phyloP scores from a whole-genome alignment of 92 coral and sea anemone genomes.

The Blastomussa wellsi region DNA sequence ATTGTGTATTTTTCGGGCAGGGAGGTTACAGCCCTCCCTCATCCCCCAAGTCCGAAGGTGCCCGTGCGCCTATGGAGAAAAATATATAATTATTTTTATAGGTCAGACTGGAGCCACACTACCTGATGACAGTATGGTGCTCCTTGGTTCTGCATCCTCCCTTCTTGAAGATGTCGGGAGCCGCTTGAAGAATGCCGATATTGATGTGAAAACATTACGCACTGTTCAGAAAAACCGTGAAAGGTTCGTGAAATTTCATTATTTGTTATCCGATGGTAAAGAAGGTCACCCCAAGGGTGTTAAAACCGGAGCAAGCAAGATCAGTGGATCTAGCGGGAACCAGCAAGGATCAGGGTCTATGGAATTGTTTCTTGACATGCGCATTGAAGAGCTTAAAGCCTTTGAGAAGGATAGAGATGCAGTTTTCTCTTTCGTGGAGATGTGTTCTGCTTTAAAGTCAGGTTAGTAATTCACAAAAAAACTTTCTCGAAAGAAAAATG shows the following conservation, averaged over 20 bases:
- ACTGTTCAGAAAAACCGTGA: constrained; percentile 27
- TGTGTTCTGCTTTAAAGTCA: constrained; percentile 36
- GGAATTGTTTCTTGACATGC: constrained; percentile 27
- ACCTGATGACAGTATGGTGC: constrained; percentile 18
- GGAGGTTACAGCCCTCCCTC: too few relatives aligned
- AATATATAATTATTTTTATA: too few relatives aligned
- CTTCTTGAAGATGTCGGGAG: constrained; percentile 35
- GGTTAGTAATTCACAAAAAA: constrained; percentile 51
- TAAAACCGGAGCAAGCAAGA: background rate
- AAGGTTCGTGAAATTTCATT: constrained; percentile 32
- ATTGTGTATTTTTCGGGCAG: too few relatives aligned
- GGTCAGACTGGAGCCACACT: background rate
- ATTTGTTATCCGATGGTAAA: background rate
- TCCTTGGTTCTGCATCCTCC: constrained; percentile 36
- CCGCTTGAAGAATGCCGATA: constrained; percentile 34
- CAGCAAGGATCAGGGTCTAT: constrained; percentile 19
- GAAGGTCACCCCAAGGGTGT: background rate
- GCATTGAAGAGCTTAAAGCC: constrained; percentile 54
- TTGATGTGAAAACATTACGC: constrained; percentile 31
- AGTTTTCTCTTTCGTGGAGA: constrained; percentile 38
- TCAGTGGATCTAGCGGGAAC: background rate
- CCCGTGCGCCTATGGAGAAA: too few relatives aligned
- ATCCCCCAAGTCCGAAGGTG: too few relatives aligned
- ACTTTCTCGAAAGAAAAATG: too few relatives aligned
- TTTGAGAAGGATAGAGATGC: constrained; percentile 52